These are phyloP conservation scores for Microtus montanus DNA, from an alignment of 2,113 vertebrate species.

Conservation along the genomic window DNA sequence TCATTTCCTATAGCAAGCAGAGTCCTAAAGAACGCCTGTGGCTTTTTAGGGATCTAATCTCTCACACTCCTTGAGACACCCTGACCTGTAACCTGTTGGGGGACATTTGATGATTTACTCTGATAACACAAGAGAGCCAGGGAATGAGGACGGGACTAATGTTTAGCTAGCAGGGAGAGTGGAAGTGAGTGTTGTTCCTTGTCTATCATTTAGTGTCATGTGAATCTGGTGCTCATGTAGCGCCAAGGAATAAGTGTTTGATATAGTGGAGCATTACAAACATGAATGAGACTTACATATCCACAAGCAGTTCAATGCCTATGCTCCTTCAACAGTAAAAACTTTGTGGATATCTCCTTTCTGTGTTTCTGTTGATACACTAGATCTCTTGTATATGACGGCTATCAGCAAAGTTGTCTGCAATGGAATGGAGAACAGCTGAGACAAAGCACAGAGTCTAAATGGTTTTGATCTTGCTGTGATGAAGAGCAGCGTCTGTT, in stretches of 20 bases:
- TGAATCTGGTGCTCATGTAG: background rate
- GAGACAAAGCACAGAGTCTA: background rate
- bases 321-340: background rate
- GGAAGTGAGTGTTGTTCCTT: background rate
- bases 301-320: background rate
- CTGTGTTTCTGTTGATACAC: background rate
- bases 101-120: background rate
- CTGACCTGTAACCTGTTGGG: background rate
- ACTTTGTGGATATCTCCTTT: background rate
- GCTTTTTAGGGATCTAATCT: background rate
- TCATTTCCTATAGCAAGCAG: background rate
- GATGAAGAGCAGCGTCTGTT: background rate
- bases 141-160: background rate
- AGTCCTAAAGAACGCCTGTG: background rate
- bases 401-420: background rate
- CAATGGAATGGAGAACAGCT: background rate
- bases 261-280: background rate
- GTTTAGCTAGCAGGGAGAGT: background rate
- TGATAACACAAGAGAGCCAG: background rate
- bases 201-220: background rate
- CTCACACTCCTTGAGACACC: background rate
- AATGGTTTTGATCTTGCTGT: background rate
- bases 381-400: background rate
- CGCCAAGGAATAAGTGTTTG: background rate
- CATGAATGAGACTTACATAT: background rate